Evolutionary conservation across 2,888 invertebrate genomes (phyloP).

Genomic region (Platerodrilus igneus): DNA sequence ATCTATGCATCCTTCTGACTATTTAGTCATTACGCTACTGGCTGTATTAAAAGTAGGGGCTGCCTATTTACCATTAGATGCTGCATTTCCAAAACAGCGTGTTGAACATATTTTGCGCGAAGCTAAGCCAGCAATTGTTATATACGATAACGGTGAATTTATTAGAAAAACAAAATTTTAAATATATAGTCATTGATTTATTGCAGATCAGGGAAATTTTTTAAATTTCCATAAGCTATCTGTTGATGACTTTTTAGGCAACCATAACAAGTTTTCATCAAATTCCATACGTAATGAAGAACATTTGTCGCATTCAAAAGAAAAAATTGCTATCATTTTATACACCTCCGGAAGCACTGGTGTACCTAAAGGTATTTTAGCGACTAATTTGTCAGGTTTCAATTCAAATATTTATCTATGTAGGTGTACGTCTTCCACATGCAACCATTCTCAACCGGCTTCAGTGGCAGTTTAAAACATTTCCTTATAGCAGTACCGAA

Average conservation of each 20-base stretch:
- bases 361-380: conserved; percentile 70
- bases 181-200: neutral
- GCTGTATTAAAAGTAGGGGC: conserved; percentile 78
- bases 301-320: conserved; percentile 44
- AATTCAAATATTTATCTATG: conserved; percentile 6
- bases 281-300: conserved; percentile 48
- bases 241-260: conserved; percentile 51
- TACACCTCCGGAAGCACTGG: conserved; percentile 91
- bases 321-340: conserved; percentile 65
- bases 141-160: conserved; percentile 61
- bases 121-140: conserved; percentile 63
- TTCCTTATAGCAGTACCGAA: conserved; percentile 68
- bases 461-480: conserved; percentile 80
- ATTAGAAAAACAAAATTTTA: too few relatives aligned
- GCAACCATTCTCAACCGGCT: conserved; percentile 75
- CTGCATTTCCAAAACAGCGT: conserved; percentile 64
- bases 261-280: conserved; percentile 47
- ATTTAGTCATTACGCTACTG: conserved; percentile 61
- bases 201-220: conserved; percentile 27
- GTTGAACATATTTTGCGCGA: conserved; percentile 73
- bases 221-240: conserved; percentile 38
- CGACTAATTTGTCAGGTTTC: conserved; percentile 1
- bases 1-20: conserved; percentile 72
- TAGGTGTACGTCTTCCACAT: conserved; percentile 77
- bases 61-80: conserved; percentile 80